Evolutionary conservation across 2,797 vertebrate species (phyloP), one percentile per base, ranked within the genome.

Genomic region (Poeciliopsis infans): DNA sequence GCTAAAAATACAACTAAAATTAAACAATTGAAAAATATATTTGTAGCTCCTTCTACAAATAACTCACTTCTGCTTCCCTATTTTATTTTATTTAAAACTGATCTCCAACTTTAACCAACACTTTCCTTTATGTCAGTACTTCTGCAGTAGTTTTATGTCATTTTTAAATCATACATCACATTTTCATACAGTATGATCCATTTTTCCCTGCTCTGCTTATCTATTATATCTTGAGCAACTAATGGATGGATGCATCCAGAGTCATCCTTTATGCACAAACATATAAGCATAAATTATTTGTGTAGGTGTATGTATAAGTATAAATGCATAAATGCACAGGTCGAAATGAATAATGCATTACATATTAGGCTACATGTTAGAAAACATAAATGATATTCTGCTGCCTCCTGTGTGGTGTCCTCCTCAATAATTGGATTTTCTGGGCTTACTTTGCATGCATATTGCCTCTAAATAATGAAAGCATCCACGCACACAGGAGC

Each of bases 381-480:
- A 73, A 66, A 53, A 78, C 57, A 84, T 53, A 66, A 83, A 83
- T 74, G 36, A 79, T 85, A 87, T 61, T 78, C 78, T 41, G 64
- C 72, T 82, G 72, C 76, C 79, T 74, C 2, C 90, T 91, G 92
- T 84, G 72, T 84, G 76, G 82, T 87, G 85, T 86, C 79, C 75
- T 69, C 78, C 76, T 79, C 83, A 91, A 83, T 95, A 93, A 94
- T 94, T 93, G 87, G 81, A 92, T 93, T 94, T 91, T 88, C 86
- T 89, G 83, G 85, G 76, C 86, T 87, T 92, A 79, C 79, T 92
- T 87, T 94, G 81, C 79, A 93, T 93, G 89, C 85, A 91, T 91
- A 92, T 91, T 91, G 88, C 90, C 66, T 79, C 87, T 76, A 85
- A 78, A 86, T 88, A 92, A 89, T 59, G 74, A 81, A 84, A 80